Percentiles rank a stretch among this genome's conserved stretches.
Conservation (phyloP, 2,888 invertebrate species). For the Anoplius nigerrimus region DNA sequence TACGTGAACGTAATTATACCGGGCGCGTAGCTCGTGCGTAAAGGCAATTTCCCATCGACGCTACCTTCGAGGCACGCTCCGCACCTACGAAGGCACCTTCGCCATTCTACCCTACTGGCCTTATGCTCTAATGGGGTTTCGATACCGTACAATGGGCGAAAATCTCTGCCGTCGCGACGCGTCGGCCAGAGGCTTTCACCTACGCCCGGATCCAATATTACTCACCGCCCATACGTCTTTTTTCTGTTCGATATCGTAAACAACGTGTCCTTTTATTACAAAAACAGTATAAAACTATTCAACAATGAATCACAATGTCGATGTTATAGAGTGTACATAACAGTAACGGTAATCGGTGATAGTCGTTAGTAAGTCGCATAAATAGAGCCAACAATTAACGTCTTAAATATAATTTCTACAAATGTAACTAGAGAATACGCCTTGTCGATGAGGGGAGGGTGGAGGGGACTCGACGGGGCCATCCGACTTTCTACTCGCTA, state of each 20-base stretch:
- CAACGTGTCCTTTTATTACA: slow-evolving; percentile 53
- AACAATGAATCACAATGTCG: slow-evolving; percentile 50
- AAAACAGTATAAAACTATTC: slow-evolving; percentile 52
- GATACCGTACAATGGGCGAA: too few species aligned
- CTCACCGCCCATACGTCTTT: too few species aligned
- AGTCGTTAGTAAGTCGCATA: slow-evolving; percentile 44
- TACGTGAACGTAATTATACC: not conserved
- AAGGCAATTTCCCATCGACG: too few species aligned
- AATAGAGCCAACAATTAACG: slow-evolving; percentile 46
- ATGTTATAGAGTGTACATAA: slow-evolving; percentile 22
- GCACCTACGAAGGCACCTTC: too few species aligned
- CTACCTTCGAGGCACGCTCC: too few species aligned
- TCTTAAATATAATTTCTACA: slow-evolving; percentile 39
- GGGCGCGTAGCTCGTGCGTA: not conserved
- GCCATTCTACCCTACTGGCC: too few species aligned
- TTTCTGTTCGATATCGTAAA: slow-evolving; percentile 11
- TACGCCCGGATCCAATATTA: too few species aligned
- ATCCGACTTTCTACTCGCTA: slow-evolving; percentile 12
- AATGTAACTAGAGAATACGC: slow-evolving; percentile 14
- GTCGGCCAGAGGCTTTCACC: too few species aligned
- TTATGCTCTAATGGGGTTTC: too few species aligned
- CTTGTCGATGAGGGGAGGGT: too few species aligned
- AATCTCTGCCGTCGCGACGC: too few species aligned
- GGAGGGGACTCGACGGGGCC: slow-evolving; percentile 19
- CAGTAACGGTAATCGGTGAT: slow-evolving; percentile 23